Percentiles rank a stretch among this genome's conserved stretches.
phyloP scores from a whole-genome alignment of 2,797 vertebrate genomes.

The Hyperoplus immaculatus region DNA sequence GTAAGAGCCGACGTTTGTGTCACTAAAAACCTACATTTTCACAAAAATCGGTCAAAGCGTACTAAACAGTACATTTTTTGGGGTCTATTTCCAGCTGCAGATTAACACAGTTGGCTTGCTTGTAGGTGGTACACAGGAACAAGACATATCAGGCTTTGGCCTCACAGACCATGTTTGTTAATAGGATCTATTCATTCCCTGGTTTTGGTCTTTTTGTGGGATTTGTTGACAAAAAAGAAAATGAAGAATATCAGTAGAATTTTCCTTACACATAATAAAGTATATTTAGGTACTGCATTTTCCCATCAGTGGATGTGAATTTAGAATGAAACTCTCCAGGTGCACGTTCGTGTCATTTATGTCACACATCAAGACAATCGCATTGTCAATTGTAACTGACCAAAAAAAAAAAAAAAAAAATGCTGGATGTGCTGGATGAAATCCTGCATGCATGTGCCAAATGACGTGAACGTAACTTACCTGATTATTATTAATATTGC shows the following conservation, averaged over 20 bases:
- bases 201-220: constrained; percentile 24
- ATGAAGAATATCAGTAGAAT: not conserved
- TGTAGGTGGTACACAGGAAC: not conserved
- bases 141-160: not conserved
- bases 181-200: not conserved
- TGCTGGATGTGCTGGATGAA: constrained; percentile 44
- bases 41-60: not conserved
- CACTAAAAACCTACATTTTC: not conserved
- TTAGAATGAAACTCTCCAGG: constrained; percentile 30
- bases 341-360: not conserved
- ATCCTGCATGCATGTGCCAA: constrained; percentile 32
- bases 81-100: not conserved
- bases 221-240: constrained; percentile 14
- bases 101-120: not conserved
- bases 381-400: constrained; percentile 1
- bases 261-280: not conserved
- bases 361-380: not conserved
- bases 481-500: constrained; percentile 46
- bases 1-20: not conserved
- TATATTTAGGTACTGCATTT: not conserved
- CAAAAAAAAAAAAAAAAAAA: too few species aligned
- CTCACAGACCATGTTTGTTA: not conserved
- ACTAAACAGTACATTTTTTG: not conserved
- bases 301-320: constrained; percentile 24
- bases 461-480: constrained; percentile 60